These are phyloP conservation scores for Drosophila pseudoananassae DNA, from an alignment of 1,140 invertebrate species.

Conservation along the genomic window DNA sequence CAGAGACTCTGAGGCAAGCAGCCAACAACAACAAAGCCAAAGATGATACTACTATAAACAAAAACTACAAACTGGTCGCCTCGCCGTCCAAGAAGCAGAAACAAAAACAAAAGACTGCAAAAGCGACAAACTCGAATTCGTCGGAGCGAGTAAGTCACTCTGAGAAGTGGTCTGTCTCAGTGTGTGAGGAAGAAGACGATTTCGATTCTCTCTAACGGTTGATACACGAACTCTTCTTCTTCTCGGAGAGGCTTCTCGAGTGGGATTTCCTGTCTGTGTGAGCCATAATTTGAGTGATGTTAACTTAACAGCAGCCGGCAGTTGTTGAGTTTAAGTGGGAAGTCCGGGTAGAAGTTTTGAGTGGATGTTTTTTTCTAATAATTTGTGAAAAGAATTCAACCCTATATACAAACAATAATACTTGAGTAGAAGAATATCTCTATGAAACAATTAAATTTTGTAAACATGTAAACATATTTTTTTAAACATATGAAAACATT, in stretches of 20 bases:
- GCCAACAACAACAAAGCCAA: conserved; percentile 24
- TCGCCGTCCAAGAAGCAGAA: conserved; percentile 17
- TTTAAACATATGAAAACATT: too few species aligned
- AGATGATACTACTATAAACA: conserved; percentile 73
- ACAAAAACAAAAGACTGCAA: conserved; percentile 62
- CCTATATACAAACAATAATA: too few species aligned
- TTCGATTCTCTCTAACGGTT: conserved; percentile 70
- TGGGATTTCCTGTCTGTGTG: conserved; percentile 9
- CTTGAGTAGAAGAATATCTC: too few species aligned
- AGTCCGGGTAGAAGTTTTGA: not conserved
- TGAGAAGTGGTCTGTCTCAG: conserved; percentile 4
- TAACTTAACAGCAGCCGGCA: conserved; percentile 39
- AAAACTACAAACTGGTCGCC: conserved; percentile 77
- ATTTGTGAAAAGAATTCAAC: not conserved
- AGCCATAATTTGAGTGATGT: conserved; percentile 60
- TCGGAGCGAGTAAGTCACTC: not conserved
- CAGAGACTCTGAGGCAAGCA: not conserved
- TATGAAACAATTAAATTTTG: too few species aligned
- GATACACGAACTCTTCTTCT: conserved; percentile 51
- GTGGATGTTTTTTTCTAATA: not conserved
- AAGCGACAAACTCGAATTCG: conserved; percentile 51
- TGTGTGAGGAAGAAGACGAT: conserved; percentile 52
- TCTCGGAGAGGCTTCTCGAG: conserved; percentile 20
- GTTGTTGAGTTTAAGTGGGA: not conserved
- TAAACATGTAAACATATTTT: too few species aligned